Conservation (phyloP, 1,140 invertebrate species). For the Achroia grisella region DNA sequence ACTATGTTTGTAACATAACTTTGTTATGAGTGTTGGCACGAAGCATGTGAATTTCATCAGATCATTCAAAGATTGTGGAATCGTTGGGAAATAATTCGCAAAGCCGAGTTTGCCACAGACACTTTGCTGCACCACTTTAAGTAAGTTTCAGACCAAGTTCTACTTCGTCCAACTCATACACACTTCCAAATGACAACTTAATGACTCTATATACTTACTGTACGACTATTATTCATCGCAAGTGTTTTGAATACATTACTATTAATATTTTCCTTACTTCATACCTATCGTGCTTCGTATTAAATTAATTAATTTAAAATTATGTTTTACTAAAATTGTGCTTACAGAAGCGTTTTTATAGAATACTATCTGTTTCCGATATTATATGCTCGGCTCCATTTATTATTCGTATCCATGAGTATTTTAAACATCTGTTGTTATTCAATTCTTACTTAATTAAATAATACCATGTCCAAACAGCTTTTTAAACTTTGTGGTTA, state of each 20-base stretch:
- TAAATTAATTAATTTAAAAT: too few species aligned
- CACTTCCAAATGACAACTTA: conserved; percentile 41
- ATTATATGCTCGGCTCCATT: too few species aligned
- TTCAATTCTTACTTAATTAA: too few species aligned
- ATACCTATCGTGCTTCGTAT: too few species aligned
- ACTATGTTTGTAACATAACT: too few species aligned
- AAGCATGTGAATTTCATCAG: conserved; percentile 33
- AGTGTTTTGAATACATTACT: conserved; percentile 5
- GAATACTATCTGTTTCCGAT: too few species aligned
- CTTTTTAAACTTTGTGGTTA: too few species aligned
- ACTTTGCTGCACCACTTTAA: conserved; percentile 43
- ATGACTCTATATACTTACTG: conserved; percentile 24
- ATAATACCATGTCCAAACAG: too few species aligned
- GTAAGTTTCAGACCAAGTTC: conserved; percentile 44
- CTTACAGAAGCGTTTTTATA: too few species aligned
- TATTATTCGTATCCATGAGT: too few species aligned
- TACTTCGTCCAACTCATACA: conserved; percentile 41
- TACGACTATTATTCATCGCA: conserved; percentile 1
- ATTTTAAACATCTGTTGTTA: too few species aligned
- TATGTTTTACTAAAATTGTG: too few species aligned
- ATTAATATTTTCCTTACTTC: not conserved
- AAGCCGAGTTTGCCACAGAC: conserved; percentile 41
- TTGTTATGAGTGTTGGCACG: conserved; percentile 23
- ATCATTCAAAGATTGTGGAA: conserved; percentile 50
- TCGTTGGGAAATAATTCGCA: conserved; percentile 55